Evolutionary conservation across 2,113 vertebrate species (phyloP).

Genomic region (Syngnathoides biaculeatus): DNA sequence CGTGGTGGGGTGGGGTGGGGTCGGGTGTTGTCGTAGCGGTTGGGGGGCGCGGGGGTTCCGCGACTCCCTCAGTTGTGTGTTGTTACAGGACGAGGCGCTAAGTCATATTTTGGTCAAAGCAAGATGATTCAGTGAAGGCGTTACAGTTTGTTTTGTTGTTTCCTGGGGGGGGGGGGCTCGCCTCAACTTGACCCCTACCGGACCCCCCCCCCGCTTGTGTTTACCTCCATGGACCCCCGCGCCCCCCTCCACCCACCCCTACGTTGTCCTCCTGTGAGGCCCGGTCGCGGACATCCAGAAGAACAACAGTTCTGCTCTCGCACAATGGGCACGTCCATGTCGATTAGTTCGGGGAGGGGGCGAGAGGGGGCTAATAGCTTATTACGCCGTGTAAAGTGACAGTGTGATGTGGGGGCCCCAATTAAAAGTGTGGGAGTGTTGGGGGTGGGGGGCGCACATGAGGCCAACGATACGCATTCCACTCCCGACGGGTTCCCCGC

Average conservation of each 20-base stretch:
- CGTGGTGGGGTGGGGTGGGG: too few relatives aligned
- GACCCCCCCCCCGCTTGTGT: conserved; percentile 8
- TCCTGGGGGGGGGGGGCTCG: conserved; percentile 28
- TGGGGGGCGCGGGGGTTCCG: too few relatives aligned
- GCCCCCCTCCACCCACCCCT: conserved; percentile 30
- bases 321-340: conserved; percentile 75
- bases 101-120: conserved; percentile 71
- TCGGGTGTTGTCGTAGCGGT: background rate
- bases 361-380: conserved; percentile 69
- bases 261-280: conserved; percentile 6
- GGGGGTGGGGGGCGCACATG: conserved; percentile 22
- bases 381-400: conserved; percentile 70
- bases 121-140: conserved; percentile 53
- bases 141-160: conserved; percentile 72
- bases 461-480: conserved; percentile 61
- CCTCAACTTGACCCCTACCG: conserved; percentile 48
- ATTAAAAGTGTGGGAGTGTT: conserved; percentile 59
- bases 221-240: conserved; percentile 23
- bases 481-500: conserved; percentile 44
- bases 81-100: conserved; percentile 33
- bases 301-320: conserved; percentile 67
- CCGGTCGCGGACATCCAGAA: conserved; percentile 24
- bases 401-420: conserved; percentile 71
- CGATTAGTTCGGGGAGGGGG: conserved; percentile 61
- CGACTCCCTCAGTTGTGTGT: background rate